Conservation (phyloP, 2,888 invertebrate species). For the Pseudeuparius sepicola region DNA sequence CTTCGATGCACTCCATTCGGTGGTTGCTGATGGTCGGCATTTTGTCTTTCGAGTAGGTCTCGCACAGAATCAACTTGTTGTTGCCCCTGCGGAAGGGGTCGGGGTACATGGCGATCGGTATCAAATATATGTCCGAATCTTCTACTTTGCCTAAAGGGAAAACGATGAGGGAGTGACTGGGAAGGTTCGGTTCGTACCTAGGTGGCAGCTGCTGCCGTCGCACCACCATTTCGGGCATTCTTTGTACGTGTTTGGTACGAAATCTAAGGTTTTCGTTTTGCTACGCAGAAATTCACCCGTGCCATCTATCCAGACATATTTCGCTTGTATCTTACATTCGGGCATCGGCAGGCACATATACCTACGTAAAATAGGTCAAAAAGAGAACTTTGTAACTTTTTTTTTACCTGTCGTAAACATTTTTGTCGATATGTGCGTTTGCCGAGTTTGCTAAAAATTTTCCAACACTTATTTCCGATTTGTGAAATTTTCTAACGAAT, state of each 20-base stretch:
- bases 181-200: conserved; percentile 12
- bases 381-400: neutral
- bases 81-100: conserved; percentile 71
- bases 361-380: conserved; percentile 26
- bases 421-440: conserved; percentile 40
- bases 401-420: conserved; percentile 40
- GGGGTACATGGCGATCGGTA: conserved; percentile 67
- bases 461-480: no score
- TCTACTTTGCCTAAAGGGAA: conserved; percentile 24
- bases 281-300: conserved; percentile 57
- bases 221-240: conserved; percentile 68
- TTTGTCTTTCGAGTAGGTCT: conserved; percentile 58
- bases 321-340: conserved; percentile 49
- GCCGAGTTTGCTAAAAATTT: conserved; percentile 24
- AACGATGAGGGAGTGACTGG: no score
- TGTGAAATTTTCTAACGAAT: no score
- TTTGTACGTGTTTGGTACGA: conserved; percentile 46
- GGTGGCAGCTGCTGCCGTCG: conserved; percentile 55
- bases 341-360: conserved; percentile 50
- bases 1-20: conserved; percentile 41
- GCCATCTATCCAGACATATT: conserved; percentile 72
- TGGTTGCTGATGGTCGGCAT: conserved; percentile 48
- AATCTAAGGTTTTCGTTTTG: conserved; percentile 60
- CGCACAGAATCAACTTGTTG: conserved; percentile 66
- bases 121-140: conserved; percentile 61